Conservation (phyloP, 2,113 vertebrate species). For the Lophius piscatorius region DNA sequence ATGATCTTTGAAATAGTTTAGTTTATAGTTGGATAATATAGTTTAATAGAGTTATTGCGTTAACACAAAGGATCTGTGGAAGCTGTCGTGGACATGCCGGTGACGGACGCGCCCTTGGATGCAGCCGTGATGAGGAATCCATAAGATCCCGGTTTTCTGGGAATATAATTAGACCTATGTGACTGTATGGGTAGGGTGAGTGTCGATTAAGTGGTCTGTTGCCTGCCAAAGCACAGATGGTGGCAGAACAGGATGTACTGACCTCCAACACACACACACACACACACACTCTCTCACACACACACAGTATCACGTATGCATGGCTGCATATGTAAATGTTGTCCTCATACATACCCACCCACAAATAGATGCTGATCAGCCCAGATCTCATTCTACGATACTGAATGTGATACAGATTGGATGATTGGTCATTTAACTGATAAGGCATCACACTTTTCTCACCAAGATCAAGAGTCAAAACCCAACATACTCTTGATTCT, state of each 20-base stretch:
- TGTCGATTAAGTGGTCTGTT: conserved; percentile 64
- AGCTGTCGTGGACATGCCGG: too few relatives aligned
- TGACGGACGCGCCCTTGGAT: too few relatives aligned
- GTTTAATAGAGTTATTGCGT: too few relatives aligned
- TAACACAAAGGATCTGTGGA: too few relatives aligned
- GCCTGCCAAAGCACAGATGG: conserved; percentile 82
- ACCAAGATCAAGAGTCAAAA: conserved; percentile 27
- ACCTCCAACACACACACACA: conserved; percentile 48
- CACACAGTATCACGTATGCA: conserved; percentile 36
- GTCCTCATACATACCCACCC: conserved; percentile 33
- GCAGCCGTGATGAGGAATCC: too few relatives aligned
- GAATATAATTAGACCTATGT: conserved; percentile 24
- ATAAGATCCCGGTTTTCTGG: too few relatives aligned
- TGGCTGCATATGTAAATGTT: conserved; percentile 49
- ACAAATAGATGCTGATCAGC: conserved; percentile 27
- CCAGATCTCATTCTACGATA: conserved; percentile 23
- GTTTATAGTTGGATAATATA: too few relatives aligned
- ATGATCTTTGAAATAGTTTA: too few relatives aligned
- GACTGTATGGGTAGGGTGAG: conserved; percentile 47
- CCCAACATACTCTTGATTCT: background rate
- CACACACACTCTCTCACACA: conserved; percentile 8
- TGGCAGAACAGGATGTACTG: conserved; percentile 74
- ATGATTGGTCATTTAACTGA: conserved; percentile 19
- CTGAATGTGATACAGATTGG: conserved; percentile 17
- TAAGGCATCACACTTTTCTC: conserved; percentile 15